Evolutionary conservation across 2,888 invertebrate species (phyloP).

Genomic region (Nudaria mundana): DNA sequence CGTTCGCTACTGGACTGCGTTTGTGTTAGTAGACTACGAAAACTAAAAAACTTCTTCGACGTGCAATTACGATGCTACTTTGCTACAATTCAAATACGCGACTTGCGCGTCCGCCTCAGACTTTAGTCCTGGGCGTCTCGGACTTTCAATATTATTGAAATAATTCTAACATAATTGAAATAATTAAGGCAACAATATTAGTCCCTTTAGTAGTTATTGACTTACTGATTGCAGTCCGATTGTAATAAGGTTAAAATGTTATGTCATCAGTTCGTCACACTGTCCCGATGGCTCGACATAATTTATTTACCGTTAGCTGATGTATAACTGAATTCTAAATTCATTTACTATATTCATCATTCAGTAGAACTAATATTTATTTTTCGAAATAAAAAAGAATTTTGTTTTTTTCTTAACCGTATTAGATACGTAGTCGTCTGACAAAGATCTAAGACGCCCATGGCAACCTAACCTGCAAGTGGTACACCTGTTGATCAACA

Average conservation of each 20-base stretch:
- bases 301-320: constrained; percentile 15
- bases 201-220: constrained; percentile 16
- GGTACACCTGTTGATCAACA: no score
- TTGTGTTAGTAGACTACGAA: no score
- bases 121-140: no score
- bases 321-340: background rate
- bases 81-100: no score
- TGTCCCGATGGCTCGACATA: constrained; percentile 10
- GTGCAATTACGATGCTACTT: no score
- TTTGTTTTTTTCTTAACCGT: no score
- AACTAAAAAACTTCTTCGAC: no score
- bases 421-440: no score
- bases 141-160: background rate
- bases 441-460: no score
- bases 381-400: background rate
- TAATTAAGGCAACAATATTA: background rate
- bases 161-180: background rate
- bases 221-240: constrained; percentile 13
- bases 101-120: no score
- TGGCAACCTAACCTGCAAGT: no score
- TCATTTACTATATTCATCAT: background rate
- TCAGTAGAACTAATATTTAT: background rate
- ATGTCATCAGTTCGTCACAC: constrained; percentile 10
- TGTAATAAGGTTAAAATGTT: constrained; percentile 19
- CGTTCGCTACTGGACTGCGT: no score